Evolutionary conservation across 1,140 invertebrate genomes (phyloP).

Genomic region (Drosophila hydei): DNA sequence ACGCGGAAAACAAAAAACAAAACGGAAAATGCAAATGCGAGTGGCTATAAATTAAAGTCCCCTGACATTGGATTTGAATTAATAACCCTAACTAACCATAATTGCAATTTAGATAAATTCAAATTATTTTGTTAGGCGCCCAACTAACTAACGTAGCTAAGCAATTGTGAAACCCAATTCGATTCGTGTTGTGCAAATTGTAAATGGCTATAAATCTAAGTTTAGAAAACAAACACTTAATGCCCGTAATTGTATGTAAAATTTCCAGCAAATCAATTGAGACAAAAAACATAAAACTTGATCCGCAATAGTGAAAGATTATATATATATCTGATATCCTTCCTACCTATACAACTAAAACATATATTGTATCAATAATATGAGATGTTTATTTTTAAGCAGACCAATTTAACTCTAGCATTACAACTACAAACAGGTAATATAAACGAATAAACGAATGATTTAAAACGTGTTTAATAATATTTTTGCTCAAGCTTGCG

Average conservation of each 20-base stretch:
- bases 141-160: constrained; percentile 58
- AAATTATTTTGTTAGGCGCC: constrained; percentile 69
- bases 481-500: background rate
- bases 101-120: constrained; percentile 79
- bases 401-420: constrained; percentile 79
- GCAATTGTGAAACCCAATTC: constrained; percentile 59
- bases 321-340: constrained; percentile 15
- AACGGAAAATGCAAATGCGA: background rate
- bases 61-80: constrained; percentile 33
- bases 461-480: constrained; percentile 1
- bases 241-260: background rate
- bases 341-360: constrained; percentile 20
- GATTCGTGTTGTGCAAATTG: constrained; percentile 48
- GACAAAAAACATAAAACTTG: background rate
- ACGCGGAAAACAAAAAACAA: background rate
- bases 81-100: constrained; percentile 23
- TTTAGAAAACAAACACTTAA: constrained; percentile 9
- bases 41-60: constrained; percentile 37
- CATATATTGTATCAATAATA: constrained; percentile 57
- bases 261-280: constrained; percentile 9
- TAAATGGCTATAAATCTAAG: constrained; percentile 51
- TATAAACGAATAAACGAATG: constrained; percentile 61
- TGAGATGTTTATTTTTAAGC: constrained; percentile 63
- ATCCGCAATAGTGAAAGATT: constrained; percentile 20
- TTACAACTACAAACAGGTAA: constrained; percentile 46